Evolutionary conservation across 1,140 invertebrate genomes (phyloP).

Genomic region (Scaptomyza hsui): DNA sequence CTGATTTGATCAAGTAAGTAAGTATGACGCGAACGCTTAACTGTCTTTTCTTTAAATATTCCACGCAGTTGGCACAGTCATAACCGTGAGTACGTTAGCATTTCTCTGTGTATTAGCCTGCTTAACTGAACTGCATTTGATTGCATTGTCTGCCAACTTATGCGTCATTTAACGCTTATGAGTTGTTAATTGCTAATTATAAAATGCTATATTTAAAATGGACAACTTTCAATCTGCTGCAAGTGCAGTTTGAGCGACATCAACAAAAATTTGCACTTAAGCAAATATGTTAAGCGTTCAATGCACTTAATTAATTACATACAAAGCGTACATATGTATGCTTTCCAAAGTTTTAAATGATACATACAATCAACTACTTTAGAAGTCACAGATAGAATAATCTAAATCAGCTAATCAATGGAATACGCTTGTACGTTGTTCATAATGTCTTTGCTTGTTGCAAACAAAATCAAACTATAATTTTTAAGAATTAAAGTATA

Average conservation of each 20-base stretch:
- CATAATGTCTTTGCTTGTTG: too few species aligned
- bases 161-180: background rate
- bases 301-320: conserved; percentile 10
- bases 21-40: conserved; percentile 25
- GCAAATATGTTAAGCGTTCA: conserved; percentile 13
- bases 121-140: background rate
- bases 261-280: conserved; percentile 14
- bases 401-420: too few species aligned
- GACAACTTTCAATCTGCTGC: background rate
- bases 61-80: conserved; percentile 3
- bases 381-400: too few species aligned
- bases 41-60: background rate
- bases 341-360: too few species aligned
- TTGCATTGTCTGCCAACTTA: background rate
- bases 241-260: background rate
- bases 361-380: too few species aligned
- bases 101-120: background rate
- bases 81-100: background rate
- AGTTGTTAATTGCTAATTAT: background rate
- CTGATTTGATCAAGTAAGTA: conserved; percentile 16
- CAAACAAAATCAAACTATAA: too few species aligned
- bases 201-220: background rate
- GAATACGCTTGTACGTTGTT: too few species aligned
- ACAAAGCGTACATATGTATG: background rate
- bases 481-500: background rate